These are phyloP conservation scores for Medauroidea extradentata DNA, from an alignment of 1,140 invertebrate genomes.

Conservation along the genomic window DNA sequence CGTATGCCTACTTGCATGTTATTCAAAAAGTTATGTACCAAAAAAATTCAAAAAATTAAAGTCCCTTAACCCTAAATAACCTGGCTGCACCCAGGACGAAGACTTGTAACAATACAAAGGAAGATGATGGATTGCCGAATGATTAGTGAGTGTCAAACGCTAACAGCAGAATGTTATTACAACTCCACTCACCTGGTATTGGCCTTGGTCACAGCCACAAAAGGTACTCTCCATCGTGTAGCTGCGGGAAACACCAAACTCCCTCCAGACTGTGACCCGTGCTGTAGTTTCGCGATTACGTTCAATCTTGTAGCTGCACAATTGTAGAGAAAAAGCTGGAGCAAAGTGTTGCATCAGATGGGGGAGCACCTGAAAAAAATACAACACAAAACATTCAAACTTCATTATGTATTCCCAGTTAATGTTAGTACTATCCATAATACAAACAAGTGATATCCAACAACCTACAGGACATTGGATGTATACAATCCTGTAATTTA, in stretches of 20 bases:
- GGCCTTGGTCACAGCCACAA: conserved; percentile 77
- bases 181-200: conserved; percentile 53
- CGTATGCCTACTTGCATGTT: too few relatives aligned
- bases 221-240: conserved; percentile 89
- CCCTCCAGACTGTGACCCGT: conserved; percentile 78
- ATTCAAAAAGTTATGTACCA: too few relatives aligned
- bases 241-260: conserved; percentile 65
- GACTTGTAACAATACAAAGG: neutral
- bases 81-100: neutral
- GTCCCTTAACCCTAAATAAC: neutral
- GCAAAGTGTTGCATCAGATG: conserved; percentile 63
- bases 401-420: too few relatives aligned
- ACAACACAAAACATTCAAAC: neutral
- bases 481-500: too few relatives aligned
- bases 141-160: neutral
- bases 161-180: neutral
- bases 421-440: too few relatives aligned
- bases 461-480: too few relatives aligned
- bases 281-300: conserved; percentile 78
- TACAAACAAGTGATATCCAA: too few relatives aligned
- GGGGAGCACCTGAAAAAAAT: conserved; percentile 54
- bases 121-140: neutral
- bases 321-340: conserved; percentile 64
- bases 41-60: neutral
- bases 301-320: conserved; percentile 76